Percentiles rank a stretch among this genome's conserved stretches.
Evolutionary conservation across 2,888 invertebrate genomes (phyloP).

Genomic region (Schizotus pectinicornis): DNA sequence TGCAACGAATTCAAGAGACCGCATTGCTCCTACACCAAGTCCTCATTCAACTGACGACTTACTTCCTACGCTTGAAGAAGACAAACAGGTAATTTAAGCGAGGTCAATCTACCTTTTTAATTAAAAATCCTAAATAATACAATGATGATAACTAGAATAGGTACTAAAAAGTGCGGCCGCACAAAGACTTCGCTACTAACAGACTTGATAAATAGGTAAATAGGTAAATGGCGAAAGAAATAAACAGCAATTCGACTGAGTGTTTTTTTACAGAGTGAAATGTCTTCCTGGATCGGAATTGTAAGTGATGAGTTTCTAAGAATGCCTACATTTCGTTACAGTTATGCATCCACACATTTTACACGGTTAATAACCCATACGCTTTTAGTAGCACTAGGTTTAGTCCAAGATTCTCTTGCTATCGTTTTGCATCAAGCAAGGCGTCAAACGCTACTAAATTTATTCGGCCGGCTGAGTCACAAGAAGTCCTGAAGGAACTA

Average conservation of each 20-base stretch:
- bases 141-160: neutral
- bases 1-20: conserved; percentile 61
- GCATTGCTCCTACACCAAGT: conserved; percentile 75
- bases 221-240: neutral
- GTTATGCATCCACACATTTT: neutral
- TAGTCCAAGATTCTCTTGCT: neutral
- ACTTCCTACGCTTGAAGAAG: conserved; percentile 80
- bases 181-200: no score
- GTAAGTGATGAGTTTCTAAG: conserved; percentile 33
- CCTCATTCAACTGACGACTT: conserved; percentile 86
- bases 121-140: neutral
- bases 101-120: neutral
- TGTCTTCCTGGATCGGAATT: conserved; percentile 37
- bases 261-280: conserved; percentile 44
- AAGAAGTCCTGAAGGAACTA: no score
- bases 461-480: no score
- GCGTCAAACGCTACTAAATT: no score
- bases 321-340: conserved; percentile 32
- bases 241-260: neutral
- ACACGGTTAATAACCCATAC: neutral
- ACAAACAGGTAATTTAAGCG: conserved; percentile 68
- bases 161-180: conserved; percentile 1
- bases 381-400: neutral
- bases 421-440: no score
- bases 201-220: neutral